Evolutionary conservation across 2,113 vertebrate species (phyloP).

Genomic region (Vulpes ferrilata): DNA sequence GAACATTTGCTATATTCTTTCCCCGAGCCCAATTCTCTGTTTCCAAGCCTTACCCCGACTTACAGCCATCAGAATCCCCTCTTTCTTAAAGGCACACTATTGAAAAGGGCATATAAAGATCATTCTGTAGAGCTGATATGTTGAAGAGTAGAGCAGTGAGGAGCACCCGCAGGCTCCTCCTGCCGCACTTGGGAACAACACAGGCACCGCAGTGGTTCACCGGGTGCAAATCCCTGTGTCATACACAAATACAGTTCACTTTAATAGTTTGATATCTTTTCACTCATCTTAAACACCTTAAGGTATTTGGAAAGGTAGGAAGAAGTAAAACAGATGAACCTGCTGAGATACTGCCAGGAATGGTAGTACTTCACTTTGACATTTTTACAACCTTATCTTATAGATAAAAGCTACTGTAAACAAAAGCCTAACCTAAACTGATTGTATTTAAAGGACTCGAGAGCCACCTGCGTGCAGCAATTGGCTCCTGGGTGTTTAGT

Average conservation of each 20-base stretch:
- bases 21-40: slow-evolving; percentile 3
- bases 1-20: not conserved
- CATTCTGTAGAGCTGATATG: not conserved
- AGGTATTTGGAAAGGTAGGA: slow-evolving; percentile 76
- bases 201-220: accelerated
- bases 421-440: slow-evolving; percentile 75
- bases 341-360: slow-evolving; percentile 70
- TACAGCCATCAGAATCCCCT: not conserved
- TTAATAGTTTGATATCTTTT: slow-evolving; percentile 59
- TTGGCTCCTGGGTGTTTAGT: slow-evolving; percentile 21
- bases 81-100: slow-evolving; percentile 2
- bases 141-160: not conserved
- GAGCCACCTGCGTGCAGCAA: slow-evolving; percentile 19
- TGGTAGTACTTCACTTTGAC: slow-evolving; percentile 75
- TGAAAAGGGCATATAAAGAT: not conserved
- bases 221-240: slow-evolving; percentile 52
- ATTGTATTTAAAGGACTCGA: slow-evolving; percentile 69
- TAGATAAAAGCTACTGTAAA: slow-evolving; percentile 79
- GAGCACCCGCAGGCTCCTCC: not conserved
- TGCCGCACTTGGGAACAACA: not conserved
- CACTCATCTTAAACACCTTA: slow-evolving; percentile 79
- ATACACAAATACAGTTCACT: slow-evolving; percentile 36
- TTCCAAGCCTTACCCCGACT: not conserved
- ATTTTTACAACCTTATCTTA: slow-evolving; percentile 79
- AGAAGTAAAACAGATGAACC: slow-evolving; percentile 79